Evolutionary conservation across 2,113 vertebrate species (phyloP), one percentile per base, ranked within the genome.

Genomic region (Podarcis muralis): DNA sequence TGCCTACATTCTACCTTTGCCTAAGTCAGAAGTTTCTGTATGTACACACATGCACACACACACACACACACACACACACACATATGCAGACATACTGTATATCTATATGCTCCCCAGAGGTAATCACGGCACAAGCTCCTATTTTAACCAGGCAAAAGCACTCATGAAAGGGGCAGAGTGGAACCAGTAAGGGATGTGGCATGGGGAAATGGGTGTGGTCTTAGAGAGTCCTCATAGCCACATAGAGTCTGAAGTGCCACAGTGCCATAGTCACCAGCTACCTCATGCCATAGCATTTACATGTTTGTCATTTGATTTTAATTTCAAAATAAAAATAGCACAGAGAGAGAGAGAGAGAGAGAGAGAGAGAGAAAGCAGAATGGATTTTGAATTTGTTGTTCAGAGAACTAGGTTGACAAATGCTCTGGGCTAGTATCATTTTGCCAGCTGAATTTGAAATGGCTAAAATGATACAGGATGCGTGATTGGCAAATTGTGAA

Each of bases 401-500:
- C 84, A 91, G 77, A 89, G 57, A 89, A 93, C 90, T 78, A 93
- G 82, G 25, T 15, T 32, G 59, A 90, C 40, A 78, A 40, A 85
- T 85, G 84, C 35, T 92, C 87, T 81, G 89, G 80, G 77, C 78
- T n/a, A 81, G 84, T 89, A 9, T 80, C 40, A 80, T 87, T 82
- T 62, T 90, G 89, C 92, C 43, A 53, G 80, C 92, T 87, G 78
- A 92, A 43, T 40, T 69, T 88, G 59, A 94, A 95, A 90, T 88
- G 40, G 57, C 53, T 85, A 88, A 86, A 92, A 87, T 88, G 16
- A 90, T 89, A 87, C 8, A 90, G 89, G 69, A 92, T 74, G 62
- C 66, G 53, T 91, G 91, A 96, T 90, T 94, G 90, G 90, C 76
- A 93, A 94, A 93, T 93, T 93, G 92, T 93, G 91, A 93, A 95